Base-by-base conservation (phyloP, 2,797 vertebrate species). In the Pempheris klunzingeri region DNA sequence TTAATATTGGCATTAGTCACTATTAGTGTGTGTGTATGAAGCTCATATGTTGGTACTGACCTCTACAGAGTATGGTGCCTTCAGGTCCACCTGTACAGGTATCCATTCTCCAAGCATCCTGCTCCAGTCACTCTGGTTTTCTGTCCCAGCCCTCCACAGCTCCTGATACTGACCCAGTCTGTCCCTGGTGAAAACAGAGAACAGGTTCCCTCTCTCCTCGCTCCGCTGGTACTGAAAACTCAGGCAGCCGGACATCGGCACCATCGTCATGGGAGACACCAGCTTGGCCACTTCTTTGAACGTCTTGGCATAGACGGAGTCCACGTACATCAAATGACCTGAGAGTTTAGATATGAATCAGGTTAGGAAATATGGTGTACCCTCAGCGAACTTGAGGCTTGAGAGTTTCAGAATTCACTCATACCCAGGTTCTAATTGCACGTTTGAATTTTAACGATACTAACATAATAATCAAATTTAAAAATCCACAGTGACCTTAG, bases 281-380 rank as follows among this genome's bases (percentile, higher is more conserved):
- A 99, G 93, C 73, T 97, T 97, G 66, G 98, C 97, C 72, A 98
- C 97, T 86, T 99, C 97, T 87, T 97, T 96, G 82, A 97, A 97
- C 41, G 96, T 96, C 85, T 96, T 97, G 73, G 96, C 86, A 1
- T 98, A 96, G 75, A 96, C 66, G 0, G 98, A 98, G 87, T 99
- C 96, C 86, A 98, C 97, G 3, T 98, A 99, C 97, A 99, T 97
- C 91, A 96, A 97, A 87, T 97, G 97, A 80, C 98, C 98, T 99
- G 79, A 46, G 53, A 44, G 46, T 67, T 46, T 24, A 20, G 28
- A 58, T 13, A 26, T 17, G 34, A 50, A 26, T 44, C 55, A 47
- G 71, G 17, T 7, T 32, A 6, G 43, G 4, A 49, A n/a, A 43
- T 34, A 8, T 20, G 39, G 46, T 0, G 10, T 59, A 7, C 36